These are phyloP conservation scores for Schlechtendalia chinensis DNA, from an alignment of 1,140 invertebrate genomes.

Conservation along the genomic window DNA sequence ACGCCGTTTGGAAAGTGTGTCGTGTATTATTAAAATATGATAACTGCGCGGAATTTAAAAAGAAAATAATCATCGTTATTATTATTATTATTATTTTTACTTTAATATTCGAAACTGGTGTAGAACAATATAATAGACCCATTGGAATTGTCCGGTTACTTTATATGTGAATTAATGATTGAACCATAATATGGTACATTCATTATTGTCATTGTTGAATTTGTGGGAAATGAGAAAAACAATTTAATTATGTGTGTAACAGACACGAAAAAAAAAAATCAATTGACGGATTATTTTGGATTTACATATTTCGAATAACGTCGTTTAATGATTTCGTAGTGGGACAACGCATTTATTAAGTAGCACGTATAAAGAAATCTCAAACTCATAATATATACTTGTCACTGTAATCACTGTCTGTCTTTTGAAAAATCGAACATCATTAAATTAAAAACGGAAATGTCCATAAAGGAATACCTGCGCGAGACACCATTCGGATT, in stretches of 20 bases:
- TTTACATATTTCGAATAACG: constrained; percentile 28
- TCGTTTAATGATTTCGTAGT: not conserved
- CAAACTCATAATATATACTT: not conserved
- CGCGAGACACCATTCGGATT: not conserved
- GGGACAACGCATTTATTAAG: not conserved
- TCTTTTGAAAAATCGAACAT: constrained; percentile 6
- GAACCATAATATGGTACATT: not conserved
- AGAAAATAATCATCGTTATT: no score
- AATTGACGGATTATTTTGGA: constrained; percentile 5
- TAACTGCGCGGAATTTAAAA: no score
- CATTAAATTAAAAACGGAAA: constrained; percentile 12
- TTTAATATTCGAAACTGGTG: no score
- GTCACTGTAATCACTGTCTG: not conserved
- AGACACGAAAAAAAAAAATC: constrained; percentile 13
- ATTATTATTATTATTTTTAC: no score
- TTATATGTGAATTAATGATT: not conserved
- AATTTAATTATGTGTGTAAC: not conserved
- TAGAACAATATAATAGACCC: no score
- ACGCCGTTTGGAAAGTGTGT: no score
- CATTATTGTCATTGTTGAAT: not conserved
- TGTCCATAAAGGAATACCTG: not conserved
- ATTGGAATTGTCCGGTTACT: not conserved
- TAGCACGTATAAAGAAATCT: not conserved
- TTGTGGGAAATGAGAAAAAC: not conserved
- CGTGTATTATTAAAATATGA: no score